Percentiles rank a stretch among this genome's conserved stretches.
These are phyloP conservation scores for Bursaphelenchus okinawaensis DNA, from an alignment of 2,888 invertebrate genomes.

Conservation along the genomic window DNA sequence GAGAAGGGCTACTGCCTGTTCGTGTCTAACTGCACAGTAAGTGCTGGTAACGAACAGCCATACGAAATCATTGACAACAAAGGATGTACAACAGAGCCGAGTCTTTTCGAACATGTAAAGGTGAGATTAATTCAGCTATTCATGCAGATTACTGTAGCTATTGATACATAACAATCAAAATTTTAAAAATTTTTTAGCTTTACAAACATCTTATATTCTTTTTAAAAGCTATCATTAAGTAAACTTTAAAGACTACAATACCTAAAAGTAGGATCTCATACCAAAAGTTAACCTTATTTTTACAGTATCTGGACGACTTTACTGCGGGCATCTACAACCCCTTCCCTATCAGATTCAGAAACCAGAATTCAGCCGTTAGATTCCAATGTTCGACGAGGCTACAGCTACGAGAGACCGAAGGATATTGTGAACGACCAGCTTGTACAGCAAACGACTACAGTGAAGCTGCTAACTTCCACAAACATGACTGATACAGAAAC, in stretches of 20 bases:
- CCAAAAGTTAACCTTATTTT: constrained; percentile 5
- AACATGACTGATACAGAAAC: too few species aligned
- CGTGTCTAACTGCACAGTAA: constrained; percentile 52
- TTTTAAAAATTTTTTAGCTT: too few species aligned
- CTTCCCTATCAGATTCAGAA: constrained; percentile 51
- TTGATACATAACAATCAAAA: too few species aligned
- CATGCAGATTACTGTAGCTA: not conserved
- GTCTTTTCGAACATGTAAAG: constrained; percentile 47
- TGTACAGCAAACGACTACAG: constrained; percentile 22
- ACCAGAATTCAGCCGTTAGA: constrained; percentile 38
- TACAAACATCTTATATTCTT: too few species aligned
- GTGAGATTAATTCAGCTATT: constrained; percentile 19
- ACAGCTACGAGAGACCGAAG: constrained; percentile 19
- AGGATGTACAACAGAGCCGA: constrained; percentile 49
- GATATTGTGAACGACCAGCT: constrained; percentile 4
- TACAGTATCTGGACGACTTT: constrained; percentile 47
- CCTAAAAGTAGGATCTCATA: too few species aligned
- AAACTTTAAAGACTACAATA: too few species aligned
- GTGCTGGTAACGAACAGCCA: constrained; percentile 23
- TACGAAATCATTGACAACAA: constrained; percentile 46
- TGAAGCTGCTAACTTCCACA: constrained; percentile 9
- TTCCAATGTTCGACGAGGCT: constrained; percentile 49
- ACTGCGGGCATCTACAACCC: constrained; percentile 55
- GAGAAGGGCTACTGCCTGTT: constrained; percentile 41
- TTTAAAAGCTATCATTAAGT: too few species aligned